Evolutionary conservation across 2,888 invertebrate species (phyloP).

Genomic region (Nephrotoma flavescens): DNA sequence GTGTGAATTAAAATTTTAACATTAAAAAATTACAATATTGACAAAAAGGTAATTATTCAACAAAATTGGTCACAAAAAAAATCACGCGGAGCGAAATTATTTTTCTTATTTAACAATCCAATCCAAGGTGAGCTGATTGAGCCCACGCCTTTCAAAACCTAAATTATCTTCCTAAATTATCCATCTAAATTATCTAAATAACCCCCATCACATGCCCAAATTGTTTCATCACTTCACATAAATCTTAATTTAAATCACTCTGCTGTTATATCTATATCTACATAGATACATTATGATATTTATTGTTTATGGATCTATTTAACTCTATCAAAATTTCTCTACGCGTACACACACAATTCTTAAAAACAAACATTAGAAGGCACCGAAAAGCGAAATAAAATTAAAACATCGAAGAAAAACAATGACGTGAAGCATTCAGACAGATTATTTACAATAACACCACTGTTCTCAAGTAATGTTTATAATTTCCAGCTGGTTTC

Average conservation of each 20-base stretch:
- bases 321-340: background rate
- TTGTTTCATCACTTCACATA: background rate
- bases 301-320: background rate
- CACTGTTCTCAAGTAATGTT: background rate
- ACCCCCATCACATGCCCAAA: background rate
- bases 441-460: background rate
- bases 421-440: background rate
- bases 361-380: background rate
- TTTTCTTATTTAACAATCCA: no score
- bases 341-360: background rate
- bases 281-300: background rate
- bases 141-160: no score
- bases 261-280: background rate
- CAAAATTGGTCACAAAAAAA: no score
- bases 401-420: background rate
- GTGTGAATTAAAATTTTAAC: no score
- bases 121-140: no score
- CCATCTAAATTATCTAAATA: background rate
- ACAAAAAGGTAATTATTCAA: no score
- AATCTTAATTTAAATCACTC: background rate
- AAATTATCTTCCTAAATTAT: no score
- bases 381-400: background rate
- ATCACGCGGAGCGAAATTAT: no score
- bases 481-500: background rate
- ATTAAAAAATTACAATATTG: no score